A percentile compares a stretch with the other conserved stretches of the same genome.
These are phyloP conservation scores for Pinctada fucata DNA, from an alignment of 2,888 invertebrate species.

Conservation along the genomic window DNA sequence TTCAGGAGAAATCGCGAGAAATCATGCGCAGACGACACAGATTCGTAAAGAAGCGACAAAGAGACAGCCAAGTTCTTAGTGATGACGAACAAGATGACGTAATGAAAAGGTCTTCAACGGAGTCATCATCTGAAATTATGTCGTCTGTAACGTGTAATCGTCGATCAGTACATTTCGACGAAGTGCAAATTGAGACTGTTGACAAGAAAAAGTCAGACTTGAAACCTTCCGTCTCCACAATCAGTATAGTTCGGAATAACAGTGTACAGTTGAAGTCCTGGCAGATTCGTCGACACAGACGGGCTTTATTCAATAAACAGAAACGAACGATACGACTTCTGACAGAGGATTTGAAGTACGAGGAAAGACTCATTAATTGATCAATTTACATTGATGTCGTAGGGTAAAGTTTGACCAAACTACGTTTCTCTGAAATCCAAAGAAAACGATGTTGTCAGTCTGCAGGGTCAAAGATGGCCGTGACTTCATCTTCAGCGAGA, in stretches of 20 bases:
- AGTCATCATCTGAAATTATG: not conserved
- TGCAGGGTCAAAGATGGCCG: too few relatives aligned
- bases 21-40: constrained; percentile 29
- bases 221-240: constrained; percentile 22
- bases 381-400: too few relatives aligned
- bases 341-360: constrained; percentile 16
- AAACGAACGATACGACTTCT: constrained; percentile 27
- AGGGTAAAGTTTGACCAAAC: too few relatives aligned
- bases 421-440: too few relatives aligned
- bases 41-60: constrained; percentile 22
- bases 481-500: too few relatives aligned
- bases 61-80: constrained; percentile 22
- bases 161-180: constrained; percentile 27
- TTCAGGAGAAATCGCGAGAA: constrained; percentile 28
- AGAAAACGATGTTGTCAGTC: too few relatives aligned
- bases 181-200: constrained; percentile 3
- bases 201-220: constrained; percentile 4
- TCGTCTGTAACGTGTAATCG: not conserved
- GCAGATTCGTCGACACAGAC: constrained; percentile 38
- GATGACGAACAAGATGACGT: constrained; percentile 16
- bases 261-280: constrained; percentile 37
- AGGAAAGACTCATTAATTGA: constrained; percentile 28
- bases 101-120: constrained; percentile 3
- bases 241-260: constrained; percentile 17
- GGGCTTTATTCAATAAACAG: constrained; percentile 30